Conservation (phyloP, 2,113 vertebrate species). For the Macquaria australasica region DNA sequence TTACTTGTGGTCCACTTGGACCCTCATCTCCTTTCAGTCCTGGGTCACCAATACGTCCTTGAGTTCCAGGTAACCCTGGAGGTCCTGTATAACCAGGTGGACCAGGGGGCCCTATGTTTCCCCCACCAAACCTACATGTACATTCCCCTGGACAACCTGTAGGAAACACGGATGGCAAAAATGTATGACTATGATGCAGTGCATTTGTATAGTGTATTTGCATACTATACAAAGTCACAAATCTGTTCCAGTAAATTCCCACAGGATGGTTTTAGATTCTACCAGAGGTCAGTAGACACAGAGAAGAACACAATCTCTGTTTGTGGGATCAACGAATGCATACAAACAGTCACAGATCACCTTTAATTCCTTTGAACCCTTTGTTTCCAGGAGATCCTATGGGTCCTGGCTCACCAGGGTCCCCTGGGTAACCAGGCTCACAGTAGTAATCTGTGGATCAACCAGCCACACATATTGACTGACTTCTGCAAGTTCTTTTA, state of each 20-base stretch:
- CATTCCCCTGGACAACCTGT: conserved; percentile 65
- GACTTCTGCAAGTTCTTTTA: neutral
- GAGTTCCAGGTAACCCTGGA: conserved; percentile 76
- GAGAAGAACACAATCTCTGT: neutral
- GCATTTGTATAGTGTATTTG: neutral
- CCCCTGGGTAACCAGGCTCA: conserved; percentile 59
- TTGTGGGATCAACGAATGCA: neutral
- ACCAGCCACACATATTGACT: neutral
- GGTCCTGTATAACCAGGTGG: conserved; percentile 58
- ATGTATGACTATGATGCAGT: neutral
- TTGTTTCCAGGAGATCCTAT: conserved; percentile 47
- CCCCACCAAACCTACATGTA: conserved; percentile 29
- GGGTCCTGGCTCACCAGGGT: conserved; percentile 57
- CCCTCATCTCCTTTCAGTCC: conserved; percentile 73
- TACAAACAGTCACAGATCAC: conserved; percentile 39
- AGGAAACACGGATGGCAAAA: neutral
- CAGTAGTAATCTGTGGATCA: conserved; percentile 66
- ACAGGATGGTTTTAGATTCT: neutral
- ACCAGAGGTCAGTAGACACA: neutral
- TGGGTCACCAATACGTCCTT: conserved; percentile 84
- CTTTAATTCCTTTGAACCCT: conserved; percentile 68
- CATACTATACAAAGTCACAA: neutral
- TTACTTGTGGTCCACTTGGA: conserved; percentile 57
- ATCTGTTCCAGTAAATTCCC: conserved; percentile 1
- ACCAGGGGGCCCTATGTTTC: conserved; percentile 45